Evolutionary conservation across 2,797 vertebrate species (phyloP).

Genomic region (Cetoscarus ocellatus): DNA sequence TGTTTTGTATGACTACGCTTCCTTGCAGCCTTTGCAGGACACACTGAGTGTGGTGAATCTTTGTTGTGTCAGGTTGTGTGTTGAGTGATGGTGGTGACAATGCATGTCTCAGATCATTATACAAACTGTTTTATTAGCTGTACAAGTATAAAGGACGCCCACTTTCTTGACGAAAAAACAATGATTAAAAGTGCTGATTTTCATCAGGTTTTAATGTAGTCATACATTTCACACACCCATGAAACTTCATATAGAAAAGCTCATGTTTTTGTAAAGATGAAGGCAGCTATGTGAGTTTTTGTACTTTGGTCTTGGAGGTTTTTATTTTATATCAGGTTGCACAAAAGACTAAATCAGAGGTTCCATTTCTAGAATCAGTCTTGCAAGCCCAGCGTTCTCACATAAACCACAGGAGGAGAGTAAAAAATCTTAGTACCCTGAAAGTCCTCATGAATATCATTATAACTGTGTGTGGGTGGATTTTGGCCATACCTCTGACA

Average conservation of each 20-base stretch:
- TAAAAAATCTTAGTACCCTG: background rate
- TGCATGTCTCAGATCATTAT: no score
- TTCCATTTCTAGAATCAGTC: conserved; percentile 1
- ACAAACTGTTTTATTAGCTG: no score
- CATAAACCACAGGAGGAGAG: background rate
- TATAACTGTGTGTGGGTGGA: background rate
- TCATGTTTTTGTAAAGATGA: background rate
- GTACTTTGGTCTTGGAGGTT: background rate
- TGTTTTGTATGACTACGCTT: no score
- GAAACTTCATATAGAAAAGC: background rate
- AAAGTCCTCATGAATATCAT: background rate
- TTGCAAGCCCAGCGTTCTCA: background rate
- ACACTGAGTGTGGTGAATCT: no score
- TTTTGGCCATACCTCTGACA: conserved; percentile 88
- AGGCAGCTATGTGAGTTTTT: background rate
- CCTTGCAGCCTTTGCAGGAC: no score
- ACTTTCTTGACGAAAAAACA: no score
- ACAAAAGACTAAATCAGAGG: conserved; percentile 4
- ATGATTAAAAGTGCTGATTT: no score
- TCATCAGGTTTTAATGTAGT: no score
- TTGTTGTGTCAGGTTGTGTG: no score
- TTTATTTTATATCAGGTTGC: background rate
- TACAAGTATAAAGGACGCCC: no score
- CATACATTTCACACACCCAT: no score
- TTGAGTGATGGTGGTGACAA: no score